Evolutionary conservation across 2,113 vertebrate genomes (phyloP), one percentile per base, ranked within the genome.

Genomic region (Ranitomeya variabilis): DNA sequence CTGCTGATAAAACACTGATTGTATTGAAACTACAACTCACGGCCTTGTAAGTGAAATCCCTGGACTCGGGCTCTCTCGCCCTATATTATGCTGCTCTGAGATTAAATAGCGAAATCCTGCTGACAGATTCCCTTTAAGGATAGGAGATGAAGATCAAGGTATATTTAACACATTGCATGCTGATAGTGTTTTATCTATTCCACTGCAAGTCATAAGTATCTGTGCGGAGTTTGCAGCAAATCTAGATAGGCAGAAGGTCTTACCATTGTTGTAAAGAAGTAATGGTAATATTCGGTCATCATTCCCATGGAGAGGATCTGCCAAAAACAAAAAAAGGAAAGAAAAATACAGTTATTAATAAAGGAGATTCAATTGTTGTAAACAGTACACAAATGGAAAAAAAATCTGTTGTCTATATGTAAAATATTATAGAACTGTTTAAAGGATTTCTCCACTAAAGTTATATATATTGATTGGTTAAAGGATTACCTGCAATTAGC

Each of bases 251-350:
- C 26, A 6, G 19, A 57, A 59, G 6, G 69, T 55, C 97, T 97
- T 95, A 99, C 98, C 96, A 99, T 91, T 14, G 98, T 98, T 62
- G 98, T 99, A 92, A 99, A 99, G 93, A 99, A 98, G 93, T 97
- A 99, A 91, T 99, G 98, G 90, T 99, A 99, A 90, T 99, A 99
- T 91, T 99, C 98, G 0, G 98, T 99, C 98, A 99, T 99, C 98
- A 99, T 99, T 78, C 98, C 98, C 98, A 99, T 98, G 86, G 97
- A 98, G 55, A 99, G 94, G 89, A 99, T 96, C 98, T 99, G 91
- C 90, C 92, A 87, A 16, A 91, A 31, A 31, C 26, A 31, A 91
- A 89, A 90, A 52, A 91, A 88, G 86, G 3, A 62, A 45, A 45
- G 37, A 45, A 4, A 45, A 45, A 45, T 45, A 45, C 37, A 45